Conservation (phyloP, 92 coral and sea anemone genomes). For the Montipora capitata region DNA sequence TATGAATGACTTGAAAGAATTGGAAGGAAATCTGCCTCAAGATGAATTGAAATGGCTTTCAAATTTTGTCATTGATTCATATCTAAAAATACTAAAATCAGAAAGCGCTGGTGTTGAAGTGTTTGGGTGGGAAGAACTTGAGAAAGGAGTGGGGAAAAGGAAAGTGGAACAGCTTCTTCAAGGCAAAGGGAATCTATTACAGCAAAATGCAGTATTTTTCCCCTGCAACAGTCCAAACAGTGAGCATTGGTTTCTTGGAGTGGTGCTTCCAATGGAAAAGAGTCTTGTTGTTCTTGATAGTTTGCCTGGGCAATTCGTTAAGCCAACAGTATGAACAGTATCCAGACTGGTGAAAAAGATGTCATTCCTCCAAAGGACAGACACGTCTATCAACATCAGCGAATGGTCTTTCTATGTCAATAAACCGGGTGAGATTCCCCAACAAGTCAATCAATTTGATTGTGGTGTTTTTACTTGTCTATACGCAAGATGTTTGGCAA, state of each 20-base stretch:
- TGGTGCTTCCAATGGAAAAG: slow-evolving; percentile 63
- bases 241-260: slow-evolving; percentile 75
- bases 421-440: slow-evolving; percentile 65
- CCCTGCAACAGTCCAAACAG: slow-evolving; percentile 59
- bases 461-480: slow-evolving; percentile 65
- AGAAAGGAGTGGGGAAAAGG: slow-evolving; percentile 48
- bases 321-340: no score
- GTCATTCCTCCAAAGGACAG: slow-evolving; percentile 49
- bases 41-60: slow-evolving; percentile 31
- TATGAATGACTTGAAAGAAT: slow-evolving; percentile 27
- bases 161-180: slow-evolving; percentile 27
- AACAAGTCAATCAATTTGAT: slow-evolving; percentile 59
- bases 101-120: slow-evolving; percentile 35
- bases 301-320: slow-evolving; percentile 61
- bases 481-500: slow-evolving; percentile 15
- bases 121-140: slow-evolving; percentile 29
- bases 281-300: slow-evolving; percentile 64
- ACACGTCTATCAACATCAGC: slow-evolving; percentile 44
- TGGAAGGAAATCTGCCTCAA: slow-evolving; percentile 34
- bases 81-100: slow-evolving; percentile 24
- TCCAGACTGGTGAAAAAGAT: slow-evolving; percentile 60
- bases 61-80: slow-evolving; percentile 43
- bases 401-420: slow-evolving; percentile 54
- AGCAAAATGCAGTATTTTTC: slow-evolving; percentile 67
- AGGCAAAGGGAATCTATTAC: slow-evolving; percentile 28